Base-by-base conservation (phyloP, 1,140 invertebrate species). In the Leptinotarsa lineolata region DNA sequence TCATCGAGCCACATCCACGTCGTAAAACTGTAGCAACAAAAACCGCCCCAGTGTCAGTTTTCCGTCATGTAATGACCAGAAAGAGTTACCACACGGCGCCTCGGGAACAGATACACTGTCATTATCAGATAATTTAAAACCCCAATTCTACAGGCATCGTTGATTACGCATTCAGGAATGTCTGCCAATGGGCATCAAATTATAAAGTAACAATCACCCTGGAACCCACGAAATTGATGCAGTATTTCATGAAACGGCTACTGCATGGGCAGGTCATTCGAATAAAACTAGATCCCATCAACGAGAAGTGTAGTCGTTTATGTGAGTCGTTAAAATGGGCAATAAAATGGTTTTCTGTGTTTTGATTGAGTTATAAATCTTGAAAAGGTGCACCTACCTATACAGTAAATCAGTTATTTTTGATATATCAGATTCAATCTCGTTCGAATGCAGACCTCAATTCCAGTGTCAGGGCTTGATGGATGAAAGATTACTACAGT, bases 101-200 rank as follows among this genome's bases (percentile, higher is more conserved):
- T 54, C 6, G 15, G 48, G 48, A 54, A n/a, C 48, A 16, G 48
- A 54, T 16, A 54, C 48, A 54, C 48, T 54, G 48, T 54, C 48
- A 54, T 54, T 54, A 54, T 54, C 48, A 54, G 48, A 54, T 54
- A 54, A 54, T 54, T 54, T 54, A 54, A 15, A 54, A 54, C 48
- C 48, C 48, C 48, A 54, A 16, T 54, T 54, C 48, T 54, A 15
- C 12, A 54, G 48, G 48, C 16, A 18, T 15, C 48, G n/a, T 54
- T 18, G n/a, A 54, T 54, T 54, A 54, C 48, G 48, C 6, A 54
- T 54, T 54, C 48, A 54, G n/a, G 48, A 54, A 54, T 54, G 48
- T 54, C 48, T 5, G 48, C 48, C 48, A 54, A 16, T 54, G 48
- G 48, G 48, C 48, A 54, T 54, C n/a, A 18, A 54, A 18, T 54